Conservation (phyloP, 1,140 invertebrate species). For the Brachionus paranguensis region DNA sequence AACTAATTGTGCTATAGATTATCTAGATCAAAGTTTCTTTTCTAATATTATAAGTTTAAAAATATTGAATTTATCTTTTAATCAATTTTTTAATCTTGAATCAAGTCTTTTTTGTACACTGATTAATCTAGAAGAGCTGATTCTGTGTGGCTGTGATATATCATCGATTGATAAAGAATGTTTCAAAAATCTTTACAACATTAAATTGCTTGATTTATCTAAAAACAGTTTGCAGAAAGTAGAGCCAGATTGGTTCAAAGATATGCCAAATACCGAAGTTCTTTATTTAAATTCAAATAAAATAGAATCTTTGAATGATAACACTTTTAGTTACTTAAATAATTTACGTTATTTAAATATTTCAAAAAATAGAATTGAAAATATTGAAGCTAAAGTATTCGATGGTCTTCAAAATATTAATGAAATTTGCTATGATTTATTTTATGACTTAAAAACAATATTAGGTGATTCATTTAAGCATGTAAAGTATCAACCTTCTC, state of each 20-base stretch:
- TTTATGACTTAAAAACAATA: background rate
- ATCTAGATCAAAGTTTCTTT: background rate
- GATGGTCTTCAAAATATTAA: background rate
- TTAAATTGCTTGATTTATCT: background rate
- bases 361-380: background rate
- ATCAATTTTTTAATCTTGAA: background rate
- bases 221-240: background rate
- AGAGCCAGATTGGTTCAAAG: background rate
- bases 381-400: background rate
- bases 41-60: background rate
- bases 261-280: slow-evolving; percentile 3
- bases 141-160: background rate
- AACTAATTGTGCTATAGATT: background rate
- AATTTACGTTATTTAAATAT: background rate
- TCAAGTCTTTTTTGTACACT: background rate
- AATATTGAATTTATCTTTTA: background rate
- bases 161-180: background rate
- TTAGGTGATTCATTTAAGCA: background rate
- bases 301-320: background rate
- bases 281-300: background rate
- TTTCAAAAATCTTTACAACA: background rate
- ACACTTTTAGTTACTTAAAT: background rate
- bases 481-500: background rate
- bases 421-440: background rate
- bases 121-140: background rate